Conservation (phyloP, 2,113 vertebrate species). For the Pipra filicauda region DNA sequence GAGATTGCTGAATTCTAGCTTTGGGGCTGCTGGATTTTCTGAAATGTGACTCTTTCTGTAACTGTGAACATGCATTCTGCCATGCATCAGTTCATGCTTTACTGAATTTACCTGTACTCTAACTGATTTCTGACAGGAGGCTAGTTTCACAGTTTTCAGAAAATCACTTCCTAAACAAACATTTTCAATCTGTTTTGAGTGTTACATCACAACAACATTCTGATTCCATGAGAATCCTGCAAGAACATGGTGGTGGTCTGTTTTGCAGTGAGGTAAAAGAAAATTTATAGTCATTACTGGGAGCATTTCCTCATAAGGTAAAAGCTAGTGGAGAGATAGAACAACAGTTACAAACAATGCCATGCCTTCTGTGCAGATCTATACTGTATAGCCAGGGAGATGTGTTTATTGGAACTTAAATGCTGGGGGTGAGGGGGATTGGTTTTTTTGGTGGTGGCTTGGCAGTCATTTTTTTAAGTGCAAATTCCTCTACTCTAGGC, state of each 20-base stretch:
- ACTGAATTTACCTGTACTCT: not conserved
- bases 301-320: not conserved
- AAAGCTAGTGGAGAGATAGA: not conserved
- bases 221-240: not conserved
- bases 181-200: not conserved
- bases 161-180: not conserved
- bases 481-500: not conserved
- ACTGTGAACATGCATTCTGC: not conserved
- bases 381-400: not conserved
- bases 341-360: not conserved
- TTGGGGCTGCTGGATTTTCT: not conserved
- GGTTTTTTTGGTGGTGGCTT: not conserved
- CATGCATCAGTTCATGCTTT: not conserved
- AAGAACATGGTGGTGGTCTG: not conserved
- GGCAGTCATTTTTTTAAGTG: not conserved
- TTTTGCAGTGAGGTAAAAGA: not conserved
- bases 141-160: not conserved
- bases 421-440: fast-evolving
- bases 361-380: not conserved
- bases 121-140: not conserved
- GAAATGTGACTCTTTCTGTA: not conserved
- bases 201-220: not conserved
- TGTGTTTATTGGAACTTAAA: not conserved
- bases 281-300: not conserved
- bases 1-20: not conserved